Evolutionary conservation across 1,140 invertebrate genomes (phyloP), one percentile per base, ranked within the genome.

Genomic region (Zophobas morio): DNA sequence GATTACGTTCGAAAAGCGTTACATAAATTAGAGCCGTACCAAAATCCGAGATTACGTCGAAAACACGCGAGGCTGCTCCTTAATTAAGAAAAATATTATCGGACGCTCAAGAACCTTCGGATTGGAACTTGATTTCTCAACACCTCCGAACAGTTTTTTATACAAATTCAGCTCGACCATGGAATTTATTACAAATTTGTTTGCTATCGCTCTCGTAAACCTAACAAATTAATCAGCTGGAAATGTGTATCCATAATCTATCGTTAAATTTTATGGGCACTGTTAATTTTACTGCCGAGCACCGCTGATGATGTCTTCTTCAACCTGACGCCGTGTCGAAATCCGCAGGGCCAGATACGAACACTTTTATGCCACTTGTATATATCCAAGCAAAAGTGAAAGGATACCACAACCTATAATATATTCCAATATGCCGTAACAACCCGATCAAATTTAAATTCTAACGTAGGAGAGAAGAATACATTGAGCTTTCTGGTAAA

Each of bases 141-240:
- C 60, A 66, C 60, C 60, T 66, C 60, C 39, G 39, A 66, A 66
- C 42, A 66, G 60, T 66, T 66, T 66, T 66, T 39, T 39, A 66
- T 40, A 66, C 60, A 66, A 66, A 66, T 66, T 66, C 60, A 66
- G 39, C 60, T 66, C 39, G 73, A 54, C 73, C 73, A 60, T 74
- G 54, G 54, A 74, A 74, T 74, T 74, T 74, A 74, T 74, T 74
- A 74, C 57, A 57, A 47, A 74, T 74, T 74, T 74, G 54, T 74
- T 53, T 53, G 57, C 73, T 56, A 74, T 74, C 73, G 42, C 54
- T 57, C 73, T 74, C 54, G 53, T 74, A 74, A 74, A 47, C 57
- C 42, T 63, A 60, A 74, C 73, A 74, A 74, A 74, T 74, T 74
- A 74, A 74, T 74, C 73, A 74, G 57, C 8, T 60, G 36, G 60